Evolutionary conservation across 2,113 vertebrate species (phyloP).

Genomic region (Phalacrocorax pelagicus): DNA sequence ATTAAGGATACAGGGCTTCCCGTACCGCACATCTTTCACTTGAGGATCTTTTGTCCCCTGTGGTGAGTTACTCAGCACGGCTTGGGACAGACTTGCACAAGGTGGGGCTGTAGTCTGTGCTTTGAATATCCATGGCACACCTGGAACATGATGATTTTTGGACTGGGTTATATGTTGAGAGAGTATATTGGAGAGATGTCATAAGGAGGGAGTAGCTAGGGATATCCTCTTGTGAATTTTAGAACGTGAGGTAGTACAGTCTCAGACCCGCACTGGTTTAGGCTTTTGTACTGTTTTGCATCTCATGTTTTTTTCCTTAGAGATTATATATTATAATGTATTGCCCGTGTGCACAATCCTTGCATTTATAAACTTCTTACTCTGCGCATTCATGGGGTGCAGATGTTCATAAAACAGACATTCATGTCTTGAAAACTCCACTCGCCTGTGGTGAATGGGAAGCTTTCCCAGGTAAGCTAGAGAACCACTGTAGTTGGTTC

Average conservation of each 20-base stretch:
- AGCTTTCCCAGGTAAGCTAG: constrained; percentile 25
- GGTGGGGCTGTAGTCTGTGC: background rate
- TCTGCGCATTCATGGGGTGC: background rate
- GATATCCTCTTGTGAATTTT: background rate
- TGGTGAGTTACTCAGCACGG: background rate
- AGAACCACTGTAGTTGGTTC: background rate
- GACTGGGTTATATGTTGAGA: background rate
- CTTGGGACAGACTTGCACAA: background rate
- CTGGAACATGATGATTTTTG: background rate
- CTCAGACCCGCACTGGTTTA: background rate
- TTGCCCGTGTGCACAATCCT: background rate
- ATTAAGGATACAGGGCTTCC: rapidly evolving
- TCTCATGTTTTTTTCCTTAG: background rate
- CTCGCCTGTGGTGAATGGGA: constrained; percentile 19
- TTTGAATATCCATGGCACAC: background rate
- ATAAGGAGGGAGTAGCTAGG: background rate
- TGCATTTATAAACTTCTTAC: background rate
- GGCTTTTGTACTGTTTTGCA: background rate
- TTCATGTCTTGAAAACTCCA: background rate
- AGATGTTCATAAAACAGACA: constrained; percentile 39
- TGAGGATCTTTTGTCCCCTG: background rate
- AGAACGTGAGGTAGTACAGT: background rate
- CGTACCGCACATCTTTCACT: rapidly evolving
- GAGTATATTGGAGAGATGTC: background rate
- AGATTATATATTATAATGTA: background rate